Base-by-base conservation (phyloP, 2,113 vertebrate genomes). In the Trogon melanurus region DNA sequence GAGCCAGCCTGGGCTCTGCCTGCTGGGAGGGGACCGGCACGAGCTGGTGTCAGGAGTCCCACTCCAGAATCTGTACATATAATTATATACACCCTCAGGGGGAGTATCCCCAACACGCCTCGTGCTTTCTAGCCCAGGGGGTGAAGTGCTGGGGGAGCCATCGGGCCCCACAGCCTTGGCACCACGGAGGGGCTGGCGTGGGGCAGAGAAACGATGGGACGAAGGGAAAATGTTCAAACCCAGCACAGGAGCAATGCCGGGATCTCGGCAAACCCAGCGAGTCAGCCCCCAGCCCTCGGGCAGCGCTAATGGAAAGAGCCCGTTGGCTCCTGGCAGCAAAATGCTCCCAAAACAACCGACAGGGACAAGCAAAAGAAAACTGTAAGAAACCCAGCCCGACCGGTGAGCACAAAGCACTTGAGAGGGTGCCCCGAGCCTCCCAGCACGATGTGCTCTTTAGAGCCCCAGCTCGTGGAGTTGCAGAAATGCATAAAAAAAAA, bases 211-310 rank as follows among this genome's bases (percentile, higher is more conserved):
- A 27, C 18, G 13, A 27, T 1, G 1, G 36, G 54, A 17, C 62
- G 41, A 21, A 50, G 25, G 60, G 26, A 75, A 44, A 70, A 6
- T 53, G 54, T 54, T 61, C 41, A n/a, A 60, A 23, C 16, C 3
- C 21, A 9, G n/a, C 26, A 13, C 51, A 16, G 0, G 6, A 67
- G 54, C 62, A 3, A 18, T 3, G 29, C 27, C 1, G 0, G 41
- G 34, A n/a, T 16, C 54, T 25, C 14, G 0, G 61, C n/a, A 29
- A 26, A 41, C 32, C 0, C 3, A 84, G 13, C 1, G 4, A 11
- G 21, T 27, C 60, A 23, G 11, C 26, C 45, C 65, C 47, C 45
- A 12, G 27, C 6, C 16, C 65, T 26, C 66, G 41, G 0, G 45
- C 69, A 19, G 20, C 0, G 0, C 50, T 56, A 6, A 5, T 8